These are phyloP conservation scores for Mantis religiosa DNA, from an alignment of 2,888 invertebrate genomes.

Conservation along the genomic window DNA sequence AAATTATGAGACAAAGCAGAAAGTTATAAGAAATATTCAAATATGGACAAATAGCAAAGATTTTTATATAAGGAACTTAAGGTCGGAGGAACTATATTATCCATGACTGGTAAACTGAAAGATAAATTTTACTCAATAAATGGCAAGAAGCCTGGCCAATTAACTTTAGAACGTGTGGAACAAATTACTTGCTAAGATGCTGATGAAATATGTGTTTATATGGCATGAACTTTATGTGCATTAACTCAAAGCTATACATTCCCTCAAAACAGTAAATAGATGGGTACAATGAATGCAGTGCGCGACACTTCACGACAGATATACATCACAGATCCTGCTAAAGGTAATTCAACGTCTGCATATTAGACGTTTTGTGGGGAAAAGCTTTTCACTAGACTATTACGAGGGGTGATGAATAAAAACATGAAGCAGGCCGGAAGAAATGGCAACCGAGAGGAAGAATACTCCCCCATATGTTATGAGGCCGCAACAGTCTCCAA, in stretches of 20 bases:
- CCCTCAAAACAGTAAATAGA: background rate
- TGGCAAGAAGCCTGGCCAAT: too few relatives aligned
- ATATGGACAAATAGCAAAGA: too few relatives aligned
- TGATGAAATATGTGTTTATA: too few relatives aligned
- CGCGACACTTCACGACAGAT: background rate
- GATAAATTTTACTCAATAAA: too few relatives aligned
- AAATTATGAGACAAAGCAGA: too few relatives aligned
- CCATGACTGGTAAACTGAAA: too few relatives aligned
- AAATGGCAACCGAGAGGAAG: background rate
- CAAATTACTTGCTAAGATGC: too few relatives aligned
- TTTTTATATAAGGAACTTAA: too few relatives aligned
- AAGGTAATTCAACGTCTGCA: background rate
- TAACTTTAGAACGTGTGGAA: too few relatives aligned
- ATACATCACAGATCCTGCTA: background rate
- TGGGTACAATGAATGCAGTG: background rate
- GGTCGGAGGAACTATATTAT: too few relatives aligned
- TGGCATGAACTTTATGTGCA: too few relatives aligned
- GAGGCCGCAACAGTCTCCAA: background rate
- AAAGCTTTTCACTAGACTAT: background rate
- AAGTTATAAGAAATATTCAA: too few relatives aligned
- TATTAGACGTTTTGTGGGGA: background rate
- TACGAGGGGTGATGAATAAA: slow-evolving; percentile 1
- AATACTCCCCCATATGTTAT: background rate
- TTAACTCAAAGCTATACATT: background rate
- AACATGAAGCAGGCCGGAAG: slow-evolving; percentile 1